Base-by-base conservation (phyloP, 2,113 vertebrate species). In the Dinomys branickii region DNA sequence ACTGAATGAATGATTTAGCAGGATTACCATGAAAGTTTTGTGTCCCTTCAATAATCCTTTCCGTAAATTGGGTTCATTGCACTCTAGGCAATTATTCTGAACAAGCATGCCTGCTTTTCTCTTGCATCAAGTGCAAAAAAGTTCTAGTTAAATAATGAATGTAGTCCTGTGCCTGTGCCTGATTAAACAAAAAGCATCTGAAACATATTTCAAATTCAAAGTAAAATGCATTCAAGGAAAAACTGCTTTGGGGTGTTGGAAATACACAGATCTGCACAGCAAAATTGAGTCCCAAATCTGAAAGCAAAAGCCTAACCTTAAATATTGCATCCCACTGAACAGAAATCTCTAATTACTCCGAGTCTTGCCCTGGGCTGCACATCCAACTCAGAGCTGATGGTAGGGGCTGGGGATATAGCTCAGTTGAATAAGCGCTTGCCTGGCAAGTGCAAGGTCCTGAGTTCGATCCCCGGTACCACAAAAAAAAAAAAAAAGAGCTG, bases 141-240 rank as follows among this genome's bases (percentile, higher is more conserved):
- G 59, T 73, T 94, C 87, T 90, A 94, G 16, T 92, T 98, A 91
- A 97, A 98, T 98, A 97, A 97, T 85, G 47, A 94, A 95, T 95
- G 75, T 94, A 71, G 89, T 82, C 77, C 93, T 93, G 16, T 87
- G 87, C 75, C 86, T 96, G 86, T 86, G 80, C 58, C 88, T 97
- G 85, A 96, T 94, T 96, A 97, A 97, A 90, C 96, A 85, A 97
- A 97, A 97, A 90, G 77, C 97, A n/a, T 61, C 87, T 88, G 88
- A 82, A 88, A 88, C 90, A 50, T 6, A 10, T 83, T 85, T 90
- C 41, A 95, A 71, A 92, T 65, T 54, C 91, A 92, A 94, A 92
- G 90, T 90, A 84, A 97, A 97, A 75, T 95, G 22, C 77, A 0
- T 95, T 92, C 89, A 75, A 94, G 91, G 91, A 94, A 97, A 96